A percentile compares a stretch with the other conserved stretches of the same genome.
Conservation (phyloP, 1,140 invertebrate species). For the Trichomalopsis sarcophagae region DNA sequence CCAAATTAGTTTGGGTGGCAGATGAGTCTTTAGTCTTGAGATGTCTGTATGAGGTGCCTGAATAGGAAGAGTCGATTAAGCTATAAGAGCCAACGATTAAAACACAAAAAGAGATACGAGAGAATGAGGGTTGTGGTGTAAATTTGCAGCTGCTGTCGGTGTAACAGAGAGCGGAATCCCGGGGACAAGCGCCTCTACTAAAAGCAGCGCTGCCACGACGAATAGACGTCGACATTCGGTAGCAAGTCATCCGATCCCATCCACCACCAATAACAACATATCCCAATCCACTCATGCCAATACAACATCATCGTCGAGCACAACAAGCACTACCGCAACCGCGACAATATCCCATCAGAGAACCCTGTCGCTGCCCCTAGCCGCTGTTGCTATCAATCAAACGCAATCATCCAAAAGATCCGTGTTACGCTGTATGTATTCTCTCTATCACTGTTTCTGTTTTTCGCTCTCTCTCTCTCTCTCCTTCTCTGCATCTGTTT, state of each 20-base stretch:
- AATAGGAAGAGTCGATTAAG: background rate
- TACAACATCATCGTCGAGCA: constrained; percentile 63
- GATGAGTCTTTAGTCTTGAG: too few species aligned
- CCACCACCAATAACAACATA: constrained; percentile 67
- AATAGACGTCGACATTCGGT: constrained; percentile 74
- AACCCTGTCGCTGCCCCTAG: constrained; percentile 80
- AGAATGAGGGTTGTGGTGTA: constrained; percentile 49
- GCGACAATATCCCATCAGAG: constrained; percentile 77
- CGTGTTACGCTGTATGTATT: constrained; percentile 70
- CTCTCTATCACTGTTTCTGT: constrained; percentile 35
- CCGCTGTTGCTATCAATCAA: constrained; percentile 74
- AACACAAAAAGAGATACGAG: background rate
- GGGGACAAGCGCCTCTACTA: constrained; percentile 68
- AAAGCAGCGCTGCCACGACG: constrained; percentile 68
- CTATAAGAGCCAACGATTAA: background rate
- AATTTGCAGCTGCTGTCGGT: constrained; percentile 50
- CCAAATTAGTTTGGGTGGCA: too few species aligned
- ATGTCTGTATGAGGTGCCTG: background rate
- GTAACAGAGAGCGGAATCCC: constrained; percentile 64
- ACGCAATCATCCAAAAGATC: constrained; percentile 74
- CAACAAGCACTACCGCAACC: constrained; percentile 63
- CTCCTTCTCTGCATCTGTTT: constrained; percentile 16
- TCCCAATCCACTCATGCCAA: constrained; percentile 69
- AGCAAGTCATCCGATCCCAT: constrained; percentile 69
- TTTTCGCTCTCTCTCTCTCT: constrained; percentile 22